Evolutionary conservation across 1,140 invertebrate species (phyloP), one percentile per base, ranked within the genome.

Genomic region (Bombus consobrinus): DNA sequence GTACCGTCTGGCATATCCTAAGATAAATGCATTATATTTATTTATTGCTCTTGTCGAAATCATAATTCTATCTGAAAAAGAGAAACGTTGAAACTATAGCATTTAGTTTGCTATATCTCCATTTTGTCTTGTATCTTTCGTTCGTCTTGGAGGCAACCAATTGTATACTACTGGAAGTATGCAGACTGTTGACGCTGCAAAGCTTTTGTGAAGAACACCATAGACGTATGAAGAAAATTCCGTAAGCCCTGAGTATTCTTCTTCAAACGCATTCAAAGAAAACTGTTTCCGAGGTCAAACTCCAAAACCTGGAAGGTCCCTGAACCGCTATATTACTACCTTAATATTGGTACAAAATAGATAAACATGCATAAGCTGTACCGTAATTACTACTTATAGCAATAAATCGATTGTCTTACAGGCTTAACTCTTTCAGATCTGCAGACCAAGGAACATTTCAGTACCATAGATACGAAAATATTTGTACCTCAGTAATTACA

Each of bases 161-260:
- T 43, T 59, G 28, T 32, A 12, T 13, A 22, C 12, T 10, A 22
- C 2, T 13, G 32, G 2, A 22, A 25, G 10, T 6, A 25, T 18
- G 15, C 22, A 59, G 32, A 32, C 18, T 64, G 28, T 41, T 59
- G 4, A 8, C 6, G 10, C 22, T 34, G 4, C 15, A 10, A 47
- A 68, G 0, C 34, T 75, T 84, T 89, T 86, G 86, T 88, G 22
- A 57, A 75, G 34, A 76, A 84, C 12, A 53, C 18, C 78, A 64
- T 83, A 83, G 78, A 89, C 85, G 81, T 81, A 88, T 88, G 85
- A 87, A 88, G 77, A 74, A 68, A 88, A 82, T 77, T 86, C 64
- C 87, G 69, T 85, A 83, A 47, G 66, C 53, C 37, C 2, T 43
- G n/a, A 28, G 28, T 39, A 68, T 87, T 87, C 76, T 47, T 81